Conservation (phyloP, 2,797 vertebrate species). For the Leucoraja ocellata region DNA sequence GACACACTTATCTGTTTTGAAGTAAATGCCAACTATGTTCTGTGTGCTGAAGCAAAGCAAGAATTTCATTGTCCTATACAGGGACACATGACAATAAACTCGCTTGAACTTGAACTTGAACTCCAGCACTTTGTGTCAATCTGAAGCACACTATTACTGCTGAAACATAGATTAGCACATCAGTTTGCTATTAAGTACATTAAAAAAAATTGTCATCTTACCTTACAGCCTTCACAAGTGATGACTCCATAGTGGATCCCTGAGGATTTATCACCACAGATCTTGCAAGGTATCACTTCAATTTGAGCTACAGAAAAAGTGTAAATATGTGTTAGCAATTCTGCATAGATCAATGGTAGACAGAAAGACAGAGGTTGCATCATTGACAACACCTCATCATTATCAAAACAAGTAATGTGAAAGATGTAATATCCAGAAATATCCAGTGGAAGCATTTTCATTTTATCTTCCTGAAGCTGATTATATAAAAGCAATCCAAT, state of each 20-base stretch:
- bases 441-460: too few relatives aligned
- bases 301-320: slow-evolving; percentile 70
- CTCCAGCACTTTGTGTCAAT: neutral
- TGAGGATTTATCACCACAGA: slow-evolving; percentile 92
- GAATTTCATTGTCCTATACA: too few relatives aligned
- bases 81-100: too few relatives aligned
- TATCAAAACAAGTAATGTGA: neutral
- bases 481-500: too few relatives aligned
- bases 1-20: too few relatives aligned
- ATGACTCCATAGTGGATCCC: slow-evolving; percentile 94
- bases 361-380: neutral
- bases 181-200: neutral
- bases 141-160: neutral
- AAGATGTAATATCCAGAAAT: neutral
- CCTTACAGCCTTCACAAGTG: slow-evolving; percentile 94
- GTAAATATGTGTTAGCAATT: neutral
- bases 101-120: too few relatives aligned
- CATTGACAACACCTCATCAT: neutral
- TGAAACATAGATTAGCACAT: neutral
- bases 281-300: slow-evolving; percentile 93
- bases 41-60: too few relatives aligned
- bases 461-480: too few relatives aligned
- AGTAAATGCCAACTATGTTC: too few relatives aligned
- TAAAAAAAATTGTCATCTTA: slow-evolving; percentile 49
- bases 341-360: neutral